Conservation (phyloP, 2,888 invertebrate genomes). For the Ditula angustiorana region DNA sequence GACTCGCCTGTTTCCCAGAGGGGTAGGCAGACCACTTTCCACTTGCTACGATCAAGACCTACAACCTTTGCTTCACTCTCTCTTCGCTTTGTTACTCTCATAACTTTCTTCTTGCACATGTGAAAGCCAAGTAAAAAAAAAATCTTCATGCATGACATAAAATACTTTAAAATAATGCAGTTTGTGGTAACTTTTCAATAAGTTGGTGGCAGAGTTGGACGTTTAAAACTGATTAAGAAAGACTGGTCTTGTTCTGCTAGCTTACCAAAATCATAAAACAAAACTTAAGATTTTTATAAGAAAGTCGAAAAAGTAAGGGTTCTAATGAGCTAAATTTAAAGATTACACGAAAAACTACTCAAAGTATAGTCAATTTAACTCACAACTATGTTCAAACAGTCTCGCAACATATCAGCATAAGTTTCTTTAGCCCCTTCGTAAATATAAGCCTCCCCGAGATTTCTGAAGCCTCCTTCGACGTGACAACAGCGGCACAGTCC, state of each 20-base stretch:
- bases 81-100: too few species aligned
- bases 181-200: too few species aligned
- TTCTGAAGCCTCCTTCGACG: constrained; percentile 61
- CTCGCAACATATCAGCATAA: constrained; percentile 59
- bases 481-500: constrained; percentile 74
- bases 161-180: too few species aligned
- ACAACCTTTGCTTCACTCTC: too few species aligned
- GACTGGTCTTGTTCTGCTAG: background rate
- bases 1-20: too few species aligned
- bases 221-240: background rate
- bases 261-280: background rate
- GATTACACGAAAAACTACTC: background rate
- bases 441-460: constrained; percentile 50
- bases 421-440: constrained; percentile 55
- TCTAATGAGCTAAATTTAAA: background rate
- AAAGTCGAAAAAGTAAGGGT: background rate
- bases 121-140: too few species aligned
- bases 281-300: background rate
- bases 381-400: constrained; percentile 64
- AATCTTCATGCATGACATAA: too few species aligned
- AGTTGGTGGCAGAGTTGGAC: too few species aligned
- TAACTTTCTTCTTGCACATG: too few species aligned
- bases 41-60: too few species aligned
- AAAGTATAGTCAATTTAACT: constrained; percentile 46
- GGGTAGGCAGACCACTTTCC: too few species aligned